A percentile compares a stretch with the other conserved stretches of the same genome.
phyloP scores from a whole-genome alignment of 2,888 invertebrate species.

The Andrena marginata region DNA sequence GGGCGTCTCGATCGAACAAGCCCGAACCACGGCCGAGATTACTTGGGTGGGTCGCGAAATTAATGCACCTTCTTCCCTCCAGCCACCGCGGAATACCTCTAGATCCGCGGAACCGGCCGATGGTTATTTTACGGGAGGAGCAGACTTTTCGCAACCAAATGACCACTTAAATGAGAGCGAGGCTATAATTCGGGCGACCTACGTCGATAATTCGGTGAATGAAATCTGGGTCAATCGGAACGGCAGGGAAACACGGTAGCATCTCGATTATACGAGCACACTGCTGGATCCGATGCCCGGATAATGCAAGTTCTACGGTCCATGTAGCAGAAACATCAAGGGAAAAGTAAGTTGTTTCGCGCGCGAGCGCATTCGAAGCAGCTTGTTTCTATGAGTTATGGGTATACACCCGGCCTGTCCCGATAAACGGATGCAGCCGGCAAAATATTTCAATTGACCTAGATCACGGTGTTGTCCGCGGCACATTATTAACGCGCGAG shows the following conservation, averaged over 20 bases:
- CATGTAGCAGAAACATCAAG: neutral
- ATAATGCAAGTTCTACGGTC: neutral
- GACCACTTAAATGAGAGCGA: conserved; percentile 6
- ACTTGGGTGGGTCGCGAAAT: neutral
- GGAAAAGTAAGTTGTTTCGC: conserved; percentile 6
- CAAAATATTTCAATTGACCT: conserved; percentile 57
- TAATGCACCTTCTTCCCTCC: neutral
- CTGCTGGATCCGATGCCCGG: neutral
- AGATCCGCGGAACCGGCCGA: neutral
- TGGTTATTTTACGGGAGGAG: neutral
- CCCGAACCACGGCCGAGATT: too few species aligned
- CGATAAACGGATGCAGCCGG: conserved; percentile 33
- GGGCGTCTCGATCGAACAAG: neutral
- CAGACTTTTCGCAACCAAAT: conserved; percentile 26
- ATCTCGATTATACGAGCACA: neutral
- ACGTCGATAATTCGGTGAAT: conserved; percentile 32
- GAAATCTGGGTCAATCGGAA: conserved; percentile 41
- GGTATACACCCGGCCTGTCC: conserved; percentile 5
- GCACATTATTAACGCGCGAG: conserved; percentile 25
- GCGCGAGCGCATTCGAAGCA: neutral
- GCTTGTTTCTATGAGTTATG: conserved; percentile 21
- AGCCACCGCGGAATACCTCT: neutral
- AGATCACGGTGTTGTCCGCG: conserved; percentile 8
- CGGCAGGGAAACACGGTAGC: conserved; percentile 20
- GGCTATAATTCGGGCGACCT: conserved; percentile 37